Evolutionary conservation across 2,888 invertebrate genomes (phyloP), one percentile per base, ranked within the genome.

Genomic region (Ennomos erosarius): DNA sequence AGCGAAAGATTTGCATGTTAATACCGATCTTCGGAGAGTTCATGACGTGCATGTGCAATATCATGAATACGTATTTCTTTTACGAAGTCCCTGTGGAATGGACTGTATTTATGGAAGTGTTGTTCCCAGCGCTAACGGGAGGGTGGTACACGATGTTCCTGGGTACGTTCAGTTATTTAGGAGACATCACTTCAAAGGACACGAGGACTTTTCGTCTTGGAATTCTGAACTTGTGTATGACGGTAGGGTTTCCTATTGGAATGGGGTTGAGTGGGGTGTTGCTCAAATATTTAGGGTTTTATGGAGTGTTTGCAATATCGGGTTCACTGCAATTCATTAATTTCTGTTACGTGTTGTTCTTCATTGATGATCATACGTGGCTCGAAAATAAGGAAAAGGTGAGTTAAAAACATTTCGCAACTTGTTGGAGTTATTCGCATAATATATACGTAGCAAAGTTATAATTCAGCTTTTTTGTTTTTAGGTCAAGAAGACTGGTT

Each of bases 191-290:
- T 10, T 88, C 90, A 10, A 88, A 85, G 35, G 90, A 94, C 40
- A 90, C 90, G 3, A 92, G 95, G 71, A 95, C 95, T 0, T 87
- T 93, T 53, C 84, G 95, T 49, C 87, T 95, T 61, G 94, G 94
- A 0, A 89, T 95, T 46, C 64, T 90, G 43, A 91, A 78, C 73
- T 74, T 92, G 71, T 90, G 91, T 64, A 87, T 90, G 88, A 88
- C 90, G n/a, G 70, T 90, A 1, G 90, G 91, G n/a, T 89, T 90
- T 65, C 92, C 91, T 8, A 79, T 92, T 36, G 92, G 90, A 9
- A 90, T 86, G 88, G 88, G 90, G 0, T 52, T 90, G 43, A 91
- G 92, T 64, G 91, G 92, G 1, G 75, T 91, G 8, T 57, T 91
- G 36, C 67, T 92, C n/a, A 81, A 76, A 52, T 73, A 72, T 43